A percentile compares a stretch with the other conserved stretches of the same genome.
phyloP scores from a whole-genome alignment of 2,797 vertebrate species.

The Lacerta viridis region DNA sequence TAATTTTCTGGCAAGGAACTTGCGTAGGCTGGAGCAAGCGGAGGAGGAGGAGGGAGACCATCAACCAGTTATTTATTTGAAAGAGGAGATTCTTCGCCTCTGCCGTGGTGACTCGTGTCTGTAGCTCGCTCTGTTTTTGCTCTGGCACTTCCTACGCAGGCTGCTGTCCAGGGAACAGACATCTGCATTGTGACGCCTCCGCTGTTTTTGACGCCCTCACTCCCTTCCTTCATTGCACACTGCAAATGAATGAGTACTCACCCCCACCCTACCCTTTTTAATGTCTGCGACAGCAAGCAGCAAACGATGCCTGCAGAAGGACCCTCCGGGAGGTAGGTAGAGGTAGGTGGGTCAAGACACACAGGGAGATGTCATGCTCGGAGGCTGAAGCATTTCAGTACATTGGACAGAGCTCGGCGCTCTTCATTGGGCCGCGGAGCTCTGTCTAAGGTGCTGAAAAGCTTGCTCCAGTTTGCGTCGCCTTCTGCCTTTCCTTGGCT shows the following conservation, averaged over 20 bases:
- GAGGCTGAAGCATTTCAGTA: neutral
- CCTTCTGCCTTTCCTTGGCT: neutral
- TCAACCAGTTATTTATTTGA: neutral
- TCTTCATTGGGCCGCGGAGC: neutral
- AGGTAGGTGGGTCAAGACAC: no score
- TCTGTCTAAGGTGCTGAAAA: neutral
- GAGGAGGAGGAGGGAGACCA: neutral
- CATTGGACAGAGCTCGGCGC: neutral
- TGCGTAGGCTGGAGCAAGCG: neutral
- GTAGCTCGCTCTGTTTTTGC: neutral
- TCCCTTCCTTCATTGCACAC: neutral
- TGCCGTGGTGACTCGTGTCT: neutral
- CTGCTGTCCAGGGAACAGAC: neutral
- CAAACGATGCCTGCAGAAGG: neutral
- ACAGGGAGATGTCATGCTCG: neutral
- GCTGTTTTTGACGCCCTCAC: neutral
- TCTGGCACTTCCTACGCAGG: neutral
- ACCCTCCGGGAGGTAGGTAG: no score
- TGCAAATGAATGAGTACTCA: neutral
- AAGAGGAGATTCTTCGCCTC: neutral
- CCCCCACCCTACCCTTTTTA: neutral
- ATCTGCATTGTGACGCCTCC: neutral
- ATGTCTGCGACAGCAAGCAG: neutral
- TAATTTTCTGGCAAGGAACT: slow-evolving; percentile 15
- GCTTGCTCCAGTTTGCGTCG: no score